Evolutionary conservation across 2,113 vertebrate species (phyloP), one percentile per base, ranked within the genome.

Genomic region (Poeciliopsis occidentalis): DNA sequence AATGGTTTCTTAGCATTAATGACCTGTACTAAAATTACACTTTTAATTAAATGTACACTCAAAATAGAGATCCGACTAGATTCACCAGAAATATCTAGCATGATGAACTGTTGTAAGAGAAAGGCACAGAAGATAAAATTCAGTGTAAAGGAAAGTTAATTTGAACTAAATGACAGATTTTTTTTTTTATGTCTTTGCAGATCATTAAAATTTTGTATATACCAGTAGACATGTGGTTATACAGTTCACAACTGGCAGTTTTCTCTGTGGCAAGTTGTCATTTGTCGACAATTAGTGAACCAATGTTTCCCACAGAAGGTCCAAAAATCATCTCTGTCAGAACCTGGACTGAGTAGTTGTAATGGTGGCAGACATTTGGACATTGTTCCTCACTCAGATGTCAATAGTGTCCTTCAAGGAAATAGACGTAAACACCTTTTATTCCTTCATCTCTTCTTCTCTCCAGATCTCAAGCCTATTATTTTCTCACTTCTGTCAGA

Each of bases 21-120:
- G 80, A 79, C 79, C 71, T 82, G 54, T 32, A 80, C 90, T 87
- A 87, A 85, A 90, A 87, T 91, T 88, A 89, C 17, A 81, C 64
- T 69, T 90, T 89, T 89, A 90, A 91, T 89, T 88, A 90, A 88
- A 83, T 31, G 80, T 84, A 72, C 75, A 75, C 87, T 89, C 67
- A 85, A 86, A 89, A 89, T 90, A 88, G 84, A 85, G 74, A 76
- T 37, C 78, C 79, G 30, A 70, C 81, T 69, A 69, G 63, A 81
- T 84, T 85, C 61, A 27, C 37, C 17, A 69, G 32, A 65, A 63
- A 73, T 61, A 60, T 68, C 71, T 67, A 37, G 47, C 34, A 26
- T 61, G 12, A 51, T 68, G 65, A 24, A 60, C 41, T 41, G 69
- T 51, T 66, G 27, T 8, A 67, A 24, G 27, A 37, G 26, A 67